Conservation (phyloP, 2,888 invertebrate genomes). For the Drosophila diplacantha region DNA sequence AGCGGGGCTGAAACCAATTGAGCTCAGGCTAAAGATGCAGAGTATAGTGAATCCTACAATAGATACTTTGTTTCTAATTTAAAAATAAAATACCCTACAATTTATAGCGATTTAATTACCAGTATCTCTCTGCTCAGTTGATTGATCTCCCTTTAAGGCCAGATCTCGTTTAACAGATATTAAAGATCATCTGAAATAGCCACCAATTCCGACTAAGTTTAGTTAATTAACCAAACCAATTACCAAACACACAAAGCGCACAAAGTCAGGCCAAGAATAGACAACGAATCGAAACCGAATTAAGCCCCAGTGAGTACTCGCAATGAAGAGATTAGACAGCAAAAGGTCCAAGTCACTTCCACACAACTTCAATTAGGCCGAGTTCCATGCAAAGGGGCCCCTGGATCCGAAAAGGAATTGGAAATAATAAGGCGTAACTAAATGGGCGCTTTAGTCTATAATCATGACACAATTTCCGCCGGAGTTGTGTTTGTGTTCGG, state of each 20-base stretch:
- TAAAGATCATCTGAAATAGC: slow-evolving; percentile 11
- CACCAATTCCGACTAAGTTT: slow-evolving; percentile 11
- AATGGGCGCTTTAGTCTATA: slow-evolving; percentile 72
- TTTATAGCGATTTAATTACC: background rate
- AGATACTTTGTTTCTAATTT: no score
- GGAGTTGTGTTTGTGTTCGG: slow-evolving; percentile 16
- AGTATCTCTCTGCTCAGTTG: background rate
- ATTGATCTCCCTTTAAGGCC: background rate
- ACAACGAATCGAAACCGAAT: slow-evolving; percentile 45
- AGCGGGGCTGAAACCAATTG: slow-evolving; percentile 27
- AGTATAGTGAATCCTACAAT: no score
- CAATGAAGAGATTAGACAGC: slow-evolving; percentile 44
- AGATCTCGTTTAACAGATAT: slow-evolving; percentile 10
- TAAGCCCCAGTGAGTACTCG: slow-evolving; percentile 50
- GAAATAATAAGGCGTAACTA: slow-evolving; percentile 72
- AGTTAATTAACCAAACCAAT: slow-evolving; percentile 47
- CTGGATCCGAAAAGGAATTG: slow-evolving; percentile 35
- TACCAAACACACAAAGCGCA: slow-evolving; percentile 27
- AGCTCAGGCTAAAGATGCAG: slow-evolving; percentile 24
- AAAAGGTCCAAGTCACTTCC: slow-evolving; percentile 63
- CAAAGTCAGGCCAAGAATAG: slow-evolving; percentile 18
- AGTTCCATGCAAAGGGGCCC: slow-evolving; percentile 34
- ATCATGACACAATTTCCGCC: slow-evolving; percentile 73
- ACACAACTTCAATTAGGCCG: slow-evolving; percentile 63
- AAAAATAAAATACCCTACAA: background rate